These are phyloP conservation scores for Brachyptera putata DNA, from an alignment of 2,888 invertebrate species.

Conservation along the genomic window DNA sequence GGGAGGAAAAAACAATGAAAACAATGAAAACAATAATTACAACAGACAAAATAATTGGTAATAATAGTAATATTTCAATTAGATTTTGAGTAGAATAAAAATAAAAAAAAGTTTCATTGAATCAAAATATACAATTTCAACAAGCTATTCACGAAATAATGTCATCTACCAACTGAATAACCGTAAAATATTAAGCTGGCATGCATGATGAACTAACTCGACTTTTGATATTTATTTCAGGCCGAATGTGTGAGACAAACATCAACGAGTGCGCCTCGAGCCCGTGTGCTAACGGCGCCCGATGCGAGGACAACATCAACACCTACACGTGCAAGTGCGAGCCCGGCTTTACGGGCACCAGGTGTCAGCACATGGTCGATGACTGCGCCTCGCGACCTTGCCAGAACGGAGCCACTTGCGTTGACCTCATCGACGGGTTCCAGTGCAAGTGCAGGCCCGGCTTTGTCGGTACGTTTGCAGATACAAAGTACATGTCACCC, in stretches of 20 bases:
- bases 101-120: not conserved
- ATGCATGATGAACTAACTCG: too few species aligned
- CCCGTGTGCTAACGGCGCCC: conserved; percentile 90
- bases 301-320: conserved; percentile 82
- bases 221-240: too few species aligned
- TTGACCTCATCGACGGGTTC: conserved; percentile 86
- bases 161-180: not conserved
- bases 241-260: conserved; percentile 47
- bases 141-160: not conserved
- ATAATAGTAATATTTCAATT: too few species aligned
- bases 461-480: conserved; percentile 63
- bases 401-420: conserved; percentile 85
- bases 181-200: not conserved
- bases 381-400: conserved; percentile 88
- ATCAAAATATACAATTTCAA: not conserved
- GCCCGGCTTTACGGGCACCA: conserved; percentile 89
- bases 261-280: conserved; percentile 84
- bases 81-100: too few species aligned
- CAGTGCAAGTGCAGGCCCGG: conserved; percentile 90
- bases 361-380: conserved; percentile 89
- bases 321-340: conserved; percentile 86
- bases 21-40: too few species aligned
- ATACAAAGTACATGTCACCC: too few species aligned
- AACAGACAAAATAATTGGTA: too few species aligned
- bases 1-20: too few species aligned